These are phyloP conservation scores for Malurus alboscapulatus DNA, from an alignment of 2,113 vertebrate species.

Conservation along the genomic window DNA sequence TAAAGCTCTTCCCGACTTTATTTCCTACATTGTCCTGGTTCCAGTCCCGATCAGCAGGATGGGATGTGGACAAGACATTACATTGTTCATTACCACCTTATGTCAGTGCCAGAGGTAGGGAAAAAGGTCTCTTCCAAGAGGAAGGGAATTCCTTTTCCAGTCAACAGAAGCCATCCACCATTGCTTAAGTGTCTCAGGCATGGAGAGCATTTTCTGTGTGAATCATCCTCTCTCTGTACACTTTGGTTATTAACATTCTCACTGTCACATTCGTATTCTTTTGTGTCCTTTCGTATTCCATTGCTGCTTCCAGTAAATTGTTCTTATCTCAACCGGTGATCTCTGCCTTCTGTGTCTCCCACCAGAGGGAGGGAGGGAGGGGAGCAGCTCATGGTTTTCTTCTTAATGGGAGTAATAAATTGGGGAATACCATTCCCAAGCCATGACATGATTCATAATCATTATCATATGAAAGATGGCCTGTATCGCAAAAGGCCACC, in stretches of 20 bases:
- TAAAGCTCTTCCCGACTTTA: not conserved
- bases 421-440: not conserved
- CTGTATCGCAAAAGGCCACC: not conserved
- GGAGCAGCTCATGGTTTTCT: not conserved
- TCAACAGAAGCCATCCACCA: not conserved
- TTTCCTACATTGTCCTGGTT: not conserved
- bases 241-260: not conserved
- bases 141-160: not conserved
- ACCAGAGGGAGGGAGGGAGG: not conserved
- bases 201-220: not conserved
- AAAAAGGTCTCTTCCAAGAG: not conserved
- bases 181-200: not conserved
- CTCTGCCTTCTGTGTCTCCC: not conserved
- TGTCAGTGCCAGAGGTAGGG: not conserved
- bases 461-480: not conserved
- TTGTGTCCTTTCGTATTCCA: not conserved
- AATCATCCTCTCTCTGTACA: not conserved
- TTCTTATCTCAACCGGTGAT: not conserved
- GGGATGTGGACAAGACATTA: not conserved
- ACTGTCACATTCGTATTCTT: not conserved
- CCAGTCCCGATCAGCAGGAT: fast-evolving
- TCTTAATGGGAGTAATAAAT: not conserved
- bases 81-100: not conserved
- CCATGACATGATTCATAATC: not conserved
- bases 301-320: not conserved